Percentiles rank a stretch among this genome's conserved stretches.
phyloP scores from a whole-genome alignment of 2,797 vertebrate species.

The Lagodon rhomboides region DNA sequence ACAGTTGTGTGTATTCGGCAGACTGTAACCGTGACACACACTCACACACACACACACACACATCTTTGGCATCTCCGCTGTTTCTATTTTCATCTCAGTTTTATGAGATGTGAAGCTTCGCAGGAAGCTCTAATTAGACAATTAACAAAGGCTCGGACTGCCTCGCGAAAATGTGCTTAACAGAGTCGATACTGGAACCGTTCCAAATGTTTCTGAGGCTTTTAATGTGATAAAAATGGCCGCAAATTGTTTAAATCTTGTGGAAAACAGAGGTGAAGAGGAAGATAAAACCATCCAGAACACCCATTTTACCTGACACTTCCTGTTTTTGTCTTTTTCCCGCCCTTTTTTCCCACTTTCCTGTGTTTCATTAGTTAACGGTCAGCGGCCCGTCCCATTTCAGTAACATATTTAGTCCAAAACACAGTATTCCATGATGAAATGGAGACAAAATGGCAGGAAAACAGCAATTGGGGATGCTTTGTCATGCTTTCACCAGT shows the following conservation, averaged over 20 bases:
- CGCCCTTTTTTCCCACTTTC: too few species aligned
- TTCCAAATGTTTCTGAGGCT: slow-evolving; percentile 5
- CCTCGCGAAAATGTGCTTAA: neutral
- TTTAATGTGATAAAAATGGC: neutral
- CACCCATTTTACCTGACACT: neutral
- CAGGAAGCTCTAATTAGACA: slow-evolving; percentile 21
- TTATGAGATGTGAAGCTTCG: neutral
- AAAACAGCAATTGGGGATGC: too few species aligned
- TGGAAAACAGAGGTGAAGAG: neutral
- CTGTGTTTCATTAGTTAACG: too few species aligned
- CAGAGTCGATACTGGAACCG: neutral
- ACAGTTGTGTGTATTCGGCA: slow-evolving; percentile 26
- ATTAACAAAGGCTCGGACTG: slow-evolving; percentile 6
- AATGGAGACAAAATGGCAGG: too few species aligned
- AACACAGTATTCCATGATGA: too few species aligned
- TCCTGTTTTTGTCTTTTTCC: too few species aligned
- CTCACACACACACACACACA: neutral
- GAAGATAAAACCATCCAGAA: neutral
- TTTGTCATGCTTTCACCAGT: too few species aligned
- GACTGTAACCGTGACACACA: neutral
- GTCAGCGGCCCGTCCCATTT: too few species aligned
- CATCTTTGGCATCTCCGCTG: slow-evolving; percentile 14
- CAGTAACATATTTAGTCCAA: too few species aligned
- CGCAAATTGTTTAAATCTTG: neutral
- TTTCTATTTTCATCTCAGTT: slow-evolving; percentile 10